Percentiles rank a stretch among this genome's conserved stretches.
Conservation (phyloP, 2,797 vertebrate species). For the Phylloscopus collybita region DNA sequence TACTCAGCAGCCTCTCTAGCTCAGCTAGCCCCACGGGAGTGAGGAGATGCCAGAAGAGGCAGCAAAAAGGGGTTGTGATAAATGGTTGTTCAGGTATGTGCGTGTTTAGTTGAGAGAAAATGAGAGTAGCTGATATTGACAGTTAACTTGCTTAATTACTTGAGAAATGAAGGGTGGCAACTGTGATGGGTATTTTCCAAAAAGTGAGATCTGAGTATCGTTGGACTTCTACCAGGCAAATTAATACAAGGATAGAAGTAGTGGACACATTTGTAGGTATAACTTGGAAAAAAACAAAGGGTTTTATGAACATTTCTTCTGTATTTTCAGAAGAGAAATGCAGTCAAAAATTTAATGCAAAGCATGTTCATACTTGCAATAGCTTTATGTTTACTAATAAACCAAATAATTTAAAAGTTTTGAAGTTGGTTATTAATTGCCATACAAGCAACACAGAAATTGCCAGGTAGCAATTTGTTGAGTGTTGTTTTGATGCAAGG, state of each 20-base stretch:
- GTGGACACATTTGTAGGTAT: background rate
- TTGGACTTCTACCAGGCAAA: background rate
- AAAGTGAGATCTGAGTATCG: background rate
- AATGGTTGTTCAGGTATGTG: background rate
- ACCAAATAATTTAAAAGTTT: background rate
- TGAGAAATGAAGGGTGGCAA: background rate
- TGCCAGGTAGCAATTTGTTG: background rate
- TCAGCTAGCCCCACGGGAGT: background rate
- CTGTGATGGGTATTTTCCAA: background rate
- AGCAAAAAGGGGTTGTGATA: background rate
- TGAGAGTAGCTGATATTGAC: background rate
- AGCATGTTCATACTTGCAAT: background rate
- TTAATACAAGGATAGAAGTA: background rate
- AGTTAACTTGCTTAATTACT: background rate
- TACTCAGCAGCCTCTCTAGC: background rate
- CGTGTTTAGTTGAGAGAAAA: background rate
- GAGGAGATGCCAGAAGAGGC: background rate
- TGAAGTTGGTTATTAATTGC: background rate
- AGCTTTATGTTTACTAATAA: background rate
- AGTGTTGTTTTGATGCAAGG: background rate
- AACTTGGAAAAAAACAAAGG: background rate
- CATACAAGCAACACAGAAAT: background rate
- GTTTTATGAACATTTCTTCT: background rate
- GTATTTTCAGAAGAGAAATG: background rate
- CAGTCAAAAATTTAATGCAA: background rate